These are phyloP conservation scores for Phragmatobia fuliginosa DNA, from an alignment of 2,888 invertebrate species.

Conservation along the genomic window DNA sequence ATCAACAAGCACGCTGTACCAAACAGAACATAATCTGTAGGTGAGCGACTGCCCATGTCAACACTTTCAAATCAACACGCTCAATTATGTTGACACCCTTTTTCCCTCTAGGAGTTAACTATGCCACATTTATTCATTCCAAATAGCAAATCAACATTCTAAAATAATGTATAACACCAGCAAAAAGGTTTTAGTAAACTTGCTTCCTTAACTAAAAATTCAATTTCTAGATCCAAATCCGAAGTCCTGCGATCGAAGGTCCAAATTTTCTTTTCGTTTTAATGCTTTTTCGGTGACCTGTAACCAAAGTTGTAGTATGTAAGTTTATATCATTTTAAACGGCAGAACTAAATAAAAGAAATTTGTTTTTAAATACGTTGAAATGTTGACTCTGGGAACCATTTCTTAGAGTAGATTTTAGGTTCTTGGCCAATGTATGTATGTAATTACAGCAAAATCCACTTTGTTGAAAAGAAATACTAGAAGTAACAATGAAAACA, in stretches of 20 bases:
- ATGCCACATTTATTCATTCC: neutral
- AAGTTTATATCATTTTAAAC: neutral
- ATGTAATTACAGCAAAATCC: too few relatives aligned
- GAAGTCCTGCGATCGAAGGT: neutral
- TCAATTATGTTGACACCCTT: neutral
- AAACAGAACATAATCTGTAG: neutral
- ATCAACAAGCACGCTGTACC: neutral
- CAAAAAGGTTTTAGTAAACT: conserved; percentile 2
- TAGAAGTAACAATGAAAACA: too few relatives aligned
- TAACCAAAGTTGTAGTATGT: neutral
- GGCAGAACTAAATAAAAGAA: neutral
- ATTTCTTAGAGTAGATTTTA: neutral
- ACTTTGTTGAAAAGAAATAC: too few relatives aligned
- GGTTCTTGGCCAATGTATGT: neutral
- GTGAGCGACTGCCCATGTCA: neutral
- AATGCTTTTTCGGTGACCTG: conserved; percentile 14
- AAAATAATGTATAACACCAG: neutral
- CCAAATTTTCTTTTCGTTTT: neutral
- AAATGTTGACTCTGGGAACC: neutral
- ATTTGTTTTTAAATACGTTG: neutral
- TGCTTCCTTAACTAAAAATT: conserved; percentile 6
- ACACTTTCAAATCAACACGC: neutral
- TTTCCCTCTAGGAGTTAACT: neutral
- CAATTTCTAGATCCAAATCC: neutral
- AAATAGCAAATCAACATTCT: neutral